These are phyloP conservation scores for Alethe diademata DNA, from an alignment of 2,113 vertebrate genomes.

Conservation along the genomic window DNA sequence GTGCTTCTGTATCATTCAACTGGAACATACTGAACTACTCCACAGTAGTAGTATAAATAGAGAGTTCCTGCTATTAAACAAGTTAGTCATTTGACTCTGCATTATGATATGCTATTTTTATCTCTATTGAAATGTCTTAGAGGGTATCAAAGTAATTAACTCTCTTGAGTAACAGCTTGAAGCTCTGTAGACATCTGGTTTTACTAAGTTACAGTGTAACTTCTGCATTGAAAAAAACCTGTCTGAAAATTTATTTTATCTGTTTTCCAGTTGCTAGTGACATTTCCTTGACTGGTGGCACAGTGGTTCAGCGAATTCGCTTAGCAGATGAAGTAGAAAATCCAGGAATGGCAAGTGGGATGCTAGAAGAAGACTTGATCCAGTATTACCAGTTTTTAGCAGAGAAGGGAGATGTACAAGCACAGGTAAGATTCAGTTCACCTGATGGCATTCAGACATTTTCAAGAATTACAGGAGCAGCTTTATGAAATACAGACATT, in stretches of 20 bases:
- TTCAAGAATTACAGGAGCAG: neutral
- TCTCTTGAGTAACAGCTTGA: neutral
- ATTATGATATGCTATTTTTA: neutral
- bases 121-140: neutral
- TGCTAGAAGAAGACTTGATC: constrained; percentile 98
- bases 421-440: constrained; percentile 81
- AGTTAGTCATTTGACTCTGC: neutral
- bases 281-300: constrained; percentile 93
- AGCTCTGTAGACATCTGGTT: neutral
- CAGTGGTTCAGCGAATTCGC: constrained; percentile 92
- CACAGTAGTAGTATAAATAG: neutral
- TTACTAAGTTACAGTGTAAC: neutral
- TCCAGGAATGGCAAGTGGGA: constrained; percentile 92
- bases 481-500: fast-evolving
- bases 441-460: neutral
- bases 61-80: neutral
- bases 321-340: constrained; percentile 95
- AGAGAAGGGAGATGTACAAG: constrained; percentile 98
- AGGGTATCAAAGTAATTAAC: neutral
- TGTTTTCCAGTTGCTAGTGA: constrained; percentile 89
- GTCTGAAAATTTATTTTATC: neutral
- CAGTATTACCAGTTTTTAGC: constrained; percentile 98
- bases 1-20: neutral
- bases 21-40: neutral
- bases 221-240: neutral